phyloP scores from a whole-genome alignment of 2,797 vertebrate genomes.

The Melanotaenia pygmaea region DNA sequence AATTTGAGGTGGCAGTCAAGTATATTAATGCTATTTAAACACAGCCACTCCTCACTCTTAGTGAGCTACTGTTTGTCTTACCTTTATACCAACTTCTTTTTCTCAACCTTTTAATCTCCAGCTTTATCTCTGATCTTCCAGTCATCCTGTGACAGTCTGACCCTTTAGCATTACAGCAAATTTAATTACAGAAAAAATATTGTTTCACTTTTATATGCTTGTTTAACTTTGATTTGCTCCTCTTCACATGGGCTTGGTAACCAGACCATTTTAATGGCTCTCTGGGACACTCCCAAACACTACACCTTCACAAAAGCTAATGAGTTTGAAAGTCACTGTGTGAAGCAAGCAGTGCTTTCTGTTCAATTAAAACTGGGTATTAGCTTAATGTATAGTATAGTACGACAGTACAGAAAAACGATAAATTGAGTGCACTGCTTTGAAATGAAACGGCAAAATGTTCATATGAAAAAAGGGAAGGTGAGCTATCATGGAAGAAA shows the following conservation, averaged over 20 bases:
- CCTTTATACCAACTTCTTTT: constrained; percentile 11
- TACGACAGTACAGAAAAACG: constrained; percentile 11
- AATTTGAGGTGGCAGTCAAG: constrained; percentile 24
- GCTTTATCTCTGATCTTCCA: background rate
- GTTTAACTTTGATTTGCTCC: background rate
- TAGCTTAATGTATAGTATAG: constrained; percentile 12
- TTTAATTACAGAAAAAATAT: too few relatives aligned
- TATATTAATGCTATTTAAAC: constrained; percentile 16
- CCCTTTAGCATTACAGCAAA: background rate
- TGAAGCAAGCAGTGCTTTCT: background rate
- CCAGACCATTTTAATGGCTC: background rate
- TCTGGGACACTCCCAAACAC: background rate
- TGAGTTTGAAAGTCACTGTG: background rate
- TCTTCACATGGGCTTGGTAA: background rate
- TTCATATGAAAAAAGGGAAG: constrained; percentile 29
- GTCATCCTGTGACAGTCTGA: background rate
- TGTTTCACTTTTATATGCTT: too few relatives aligned
- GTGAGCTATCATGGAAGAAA: constrained; percentile 42
- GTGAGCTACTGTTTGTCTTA: constrained; percentile 16
- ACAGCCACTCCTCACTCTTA: constrained; percentile 24
- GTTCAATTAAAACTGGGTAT: background rate
- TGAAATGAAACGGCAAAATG: constrained; percentile 33
- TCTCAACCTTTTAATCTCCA: constrained; percentile 4
- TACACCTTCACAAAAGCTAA: background rate
- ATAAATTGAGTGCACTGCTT: constrained; percentile 9